Base-by-base conservation (phyloP, 1,140 invertebrate genomes). In the Brachionus asplanchnoidis region DNA sequence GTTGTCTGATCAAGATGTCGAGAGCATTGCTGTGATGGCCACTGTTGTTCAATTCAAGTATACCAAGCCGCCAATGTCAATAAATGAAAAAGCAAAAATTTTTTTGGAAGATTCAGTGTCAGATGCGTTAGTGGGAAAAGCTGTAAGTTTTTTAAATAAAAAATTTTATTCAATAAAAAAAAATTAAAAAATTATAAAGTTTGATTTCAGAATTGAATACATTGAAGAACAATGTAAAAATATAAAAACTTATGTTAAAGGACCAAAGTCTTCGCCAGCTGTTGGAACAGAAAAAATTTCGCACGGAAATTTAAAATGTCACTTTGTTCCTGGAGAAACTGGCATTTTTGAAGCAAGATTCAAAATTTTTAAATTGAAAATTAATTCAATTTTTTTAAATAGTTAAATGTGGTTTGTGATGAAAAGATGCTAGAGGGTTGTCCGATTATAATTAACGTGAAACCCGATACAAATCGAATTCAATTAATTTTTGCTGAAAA, bases 11-110 rank as follows among this genome's bases (percentile, higher is more conserved):
- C 94, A 93, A 73, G 94, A 97, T 88, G 95, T 96, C 1, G 96
- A 98, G 88, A 95, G 97, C 92, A 91, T 98, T 86, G 96, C 95
- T 6, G 94, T 97, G 85, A 97, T 97, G 96, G 94, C 95, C 3
- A 97, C 97, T 89, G 94, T 94, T 3, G 94, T 95, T 0, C 92
- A 94, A 88, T 95, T 95, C 90, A 94, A 95, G 86, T 95, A 95
- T 93, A 92, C 96, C 17, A 93, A 94, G 65, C 94, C 95, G 85
- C 79, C 86, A 11, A 87, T 84, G 75, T 75, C 87, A 77, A 84
- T 85, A 17, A 86, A 84, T 82, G 87, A 88, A 65, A 87, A 87
- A 46, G 87, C 88, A 17, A 84, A 86, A 12, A 85, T 88, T 26
- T 77, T 86, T 79, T 86, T 86, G 20, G 84, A 87, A 56, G 86